phyloP scores from a whole-genome alignment of 2,797 vertebrate species.

The Smutsia gigantea region DNA sequence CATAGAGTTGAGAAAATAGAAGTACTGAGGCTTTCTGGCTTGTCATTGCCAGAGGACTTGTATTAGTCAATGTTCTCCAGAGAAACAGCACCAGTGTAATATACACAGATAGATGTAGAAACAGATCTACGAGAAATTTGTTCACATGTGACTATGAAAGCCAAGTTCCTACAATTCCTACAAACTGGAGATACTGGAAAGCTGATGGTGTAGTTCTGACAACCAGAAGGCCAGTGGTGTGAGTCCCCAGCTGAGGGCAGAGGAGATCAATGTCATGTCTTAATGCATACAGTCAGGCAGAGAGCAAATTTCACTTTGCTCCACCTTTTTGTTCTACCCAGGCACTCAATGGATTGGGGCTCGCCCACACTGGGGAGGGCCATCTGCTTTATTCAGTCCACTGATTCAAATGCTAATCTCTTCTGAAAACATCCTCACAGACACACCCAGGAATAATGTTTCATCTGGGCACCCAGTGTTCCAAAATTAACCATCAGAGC shows the following conservation, averaged over 20 bases:
- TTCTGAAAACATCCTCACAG: background rate
- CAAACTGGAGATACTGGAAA: background rate
- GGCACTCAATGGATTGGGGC: fast-evolving
- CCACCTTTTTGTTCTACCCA: background rate
- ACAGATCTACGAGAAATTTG: background rate
- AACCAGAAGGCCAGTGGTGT: background rate
- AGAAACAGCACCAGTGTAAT: background rate
- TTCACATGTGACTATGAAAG: too few species aligned
- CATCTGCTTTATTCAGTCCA: background rate
- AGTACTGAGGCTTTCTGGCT: background rate
- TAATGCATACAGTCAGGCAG: background rate
- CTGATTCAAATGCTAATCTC: background rate
- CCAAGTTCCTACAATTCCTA: background rate
- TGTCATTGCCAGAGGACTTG: fast-evolving
- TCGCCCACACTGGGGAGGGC: background rate
- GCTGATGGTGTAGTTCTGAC: background rate
- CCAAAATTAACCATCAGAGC: background rate
- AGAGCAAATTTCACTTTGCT: background rate
- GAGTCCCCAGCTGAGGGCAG: background rate
- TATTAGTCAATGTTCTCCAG: background rate
- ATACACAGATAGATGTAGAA: too few species aligned
- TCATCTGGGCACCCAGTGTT: background rate
- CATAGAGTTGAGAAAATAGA: background rate
- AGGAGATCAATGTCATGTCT: background rate
- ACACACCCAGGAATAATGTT: background rate